Base-by-base conservation (phyloP, 1,140 invertebrate genomes). In the Fopius arisanus region DNA sequence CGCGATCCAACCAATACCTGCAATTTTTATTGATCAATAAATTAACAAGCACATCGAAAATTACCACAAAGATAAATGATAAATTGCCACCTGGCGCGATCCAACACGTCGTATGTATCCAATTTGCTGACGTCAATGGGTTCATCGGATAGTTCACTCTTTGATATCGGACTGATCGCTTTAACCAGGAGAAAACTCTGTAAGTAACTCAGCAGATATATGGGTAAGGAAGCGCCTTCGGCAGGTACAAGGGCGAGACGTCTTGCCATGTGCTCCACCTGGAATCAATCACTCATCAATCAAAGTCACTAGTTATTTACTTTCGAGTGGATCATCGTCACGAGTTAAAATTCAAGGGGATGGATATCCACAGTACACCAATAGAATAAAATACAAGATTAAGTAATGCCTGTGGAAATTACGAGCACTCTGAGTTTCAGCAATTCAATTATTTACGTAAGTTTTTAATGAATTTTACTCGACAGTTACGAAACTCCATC, bases 201-300 rank as follows among this genome's bases (percentile, higher is more conserved):
- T 29, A 98, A 78, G 89, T 95, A 98, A 0, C 97, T 98, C 3
- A 98, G 88, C 69, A 97, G 88, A 86, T 96, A 97, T 14, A 95
- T 89, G 7, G 94, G 92, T 21, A 98, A 85, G 1, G 91, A 89
- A n/a, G 93, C 95, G 37, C 93, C 93, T 41, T 93, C 91, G 66
- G 94, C 94, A 0, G 96, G 95, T 7, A 98, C 91, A 69, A 97
- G 83, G 0, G 96, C 95, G 59, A 98, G 91, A 76, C 92, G 91
- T 70, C 91, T 89, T 1, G 93, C 93, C 31, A 92, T 89, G 66
- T 91, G 88, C 79, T 94, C 93, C 65, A 95, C 90, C 90, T 91
- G 54, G 26, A 59, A 37, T 37, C 14, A 71, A 48, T 48, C 43
- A 48, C 2, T 19, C 14, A 59, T 59, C 12, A 59, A 59, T 59